Base-by-base conservation (phyloP, 2,797 vertebrate genomes). In the Gymnopithys bicolor region DNA sequence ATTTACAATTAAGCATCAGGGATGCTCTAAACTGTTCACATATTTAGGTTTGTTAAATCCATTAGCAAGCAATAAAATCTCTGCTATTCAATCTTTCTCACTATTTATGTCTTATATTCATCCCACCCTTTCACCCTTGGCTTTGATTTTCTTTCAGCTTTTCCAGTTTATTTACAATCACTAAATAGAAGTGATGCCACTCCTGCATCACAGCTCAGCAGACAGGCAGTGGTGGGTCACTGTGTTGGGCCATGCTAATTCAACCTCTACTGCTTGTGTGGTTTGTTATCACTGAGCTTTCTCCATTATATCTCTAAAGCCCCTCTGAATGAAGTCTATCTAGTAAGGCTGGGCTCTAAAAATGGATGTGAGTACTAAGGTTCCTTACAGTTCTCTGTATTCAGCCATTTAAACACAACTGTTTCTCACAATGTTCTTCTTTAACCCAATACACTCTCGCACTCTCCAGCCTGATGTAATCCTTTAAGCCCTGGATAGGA, bases 31-130 rank as follows among this genome's bases (percentile, higher is more conserved):
- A 68, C 70, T 93, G 74, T 91, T 91, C 74, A 76, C 77, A 19
- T 64, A 78, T 60, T 94, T 73, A 19, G 13, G 73, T 95, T 95
- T 96, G 95, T 86, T 95, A 84, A 93, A 96, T 89, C 73, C 84
- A 95, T 96, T 93, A 93, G n/a, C 37, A 67, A 90, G 83, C 59
- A 88, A 73, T 83, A 87, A 91, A 92, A 90, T 52, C 43, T 39
- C 60, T 27, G 48, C 51, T 52, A 79, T 87, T 93, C 53, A 46
- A 5, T 83, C 30, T 71, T 76, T 85, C 41, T 71, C 56, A 66
- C 37, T 73, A 39, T 83, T 84, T 63, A 18, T 75, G 67, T 66
- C 23, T 87, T 55, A 32, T 93, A 94, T 89, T 78, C 39, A 51
- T 56, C 30, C 19, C 35, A 83, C 30, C 5, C 15, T 75, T 91